Conservation (phyloP, 2,888 invertebrate species). For the Lasius fuliginosus region DNA sequence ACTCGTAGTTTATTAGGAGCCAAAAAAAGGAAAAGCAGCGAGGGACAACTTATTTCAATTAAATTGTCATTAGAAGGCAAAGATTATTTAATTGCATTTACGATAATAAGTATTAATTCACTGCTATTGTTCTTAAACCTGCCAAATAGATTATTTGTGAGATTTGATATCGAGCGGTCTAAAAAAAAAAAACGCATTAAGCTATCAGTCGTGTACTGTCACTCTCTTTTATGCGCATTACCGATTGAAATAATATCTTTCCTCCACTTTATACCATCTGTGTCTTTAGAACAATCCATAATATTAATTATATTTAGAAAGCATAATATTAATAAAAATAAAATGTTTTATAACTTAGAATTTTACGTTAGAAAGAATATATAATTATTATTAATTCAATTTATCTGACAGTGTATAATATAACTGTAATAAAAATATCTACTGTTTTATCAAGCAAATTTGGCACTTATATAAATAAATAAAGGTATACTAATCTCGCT, state of each 20-base stretch:
- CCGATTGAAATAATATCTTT: neutral
- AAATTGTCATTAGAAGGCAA: conserved; percentile 28
- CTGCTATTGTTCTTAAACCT: neutral
- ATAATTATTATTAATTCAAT: conserved; percentile 17
- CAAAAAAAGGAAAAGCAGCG: neutral
- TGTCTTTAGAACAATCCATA: neutral
- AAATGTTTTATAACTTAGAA: neutral
- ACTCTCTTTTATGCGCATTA: neutral
- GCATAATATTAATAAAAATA: neutral
- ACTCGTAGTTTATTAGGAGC: conserved; percentile 38
- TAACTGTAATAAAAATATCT: conserved; percentile 6
- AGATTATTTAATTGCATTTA: conserved; percentile 7
- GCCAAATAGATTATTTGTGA: neutral
- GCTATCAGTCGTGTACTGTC: neutral
- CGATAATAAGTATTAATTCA: neutral
- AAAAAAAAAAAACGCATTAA: neutral
- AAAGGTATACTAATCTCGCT: neutral
- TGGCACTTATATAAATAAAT: neutral
- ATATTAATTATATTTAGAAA: neutral
- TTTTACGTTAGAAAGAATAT: conserved; percentile 7
- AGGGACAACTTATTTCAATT: conserved; percentile 39
- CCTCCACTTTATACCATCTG: neutral
- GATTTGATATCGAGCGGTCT: neutral
- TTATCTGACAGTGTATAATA: neutral
- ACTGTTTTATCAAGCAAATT: conserved; percentile 32